phyloP scores from a whole-genome alignment of 2,113 vertebrate genomes.

The Acrocephalus arundinaceus region DNA sequence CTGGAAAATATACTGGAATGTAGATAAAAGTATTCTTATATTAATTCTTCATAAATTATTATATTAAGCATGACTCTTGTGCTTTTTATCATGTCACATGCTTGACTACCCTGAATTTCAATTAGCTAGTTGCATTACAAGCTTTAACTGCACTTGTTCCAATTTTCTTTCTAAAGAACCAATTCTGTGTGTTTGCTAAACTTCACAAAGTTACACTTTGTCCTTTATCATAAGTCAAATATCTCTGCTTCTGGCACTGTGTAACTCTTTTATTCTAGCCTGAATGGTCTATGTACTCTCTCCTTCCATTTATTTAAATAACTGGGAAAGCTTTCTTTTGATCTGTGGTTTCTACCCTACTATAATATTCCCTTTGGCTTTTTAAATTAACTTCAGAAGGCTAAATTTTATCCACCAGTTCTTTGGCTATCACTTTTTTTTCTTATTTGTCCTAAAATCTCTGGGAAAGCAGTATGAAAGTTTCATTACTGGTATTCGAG shows the following conservation, averaged over 20 bases:
- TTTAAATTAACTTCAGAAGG: conserved; percentile 15
- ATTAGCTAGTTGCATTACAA: conserved; percentile 9
- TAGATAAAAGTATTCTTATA: background rate
- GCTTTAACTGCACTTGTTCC: background rate
- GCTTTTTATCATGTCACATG: background rate
- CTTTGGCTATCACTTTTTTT: background rate
- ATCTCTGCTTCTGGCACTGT: conserved; percentile 3
- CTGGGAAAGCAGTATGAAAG: background rate
- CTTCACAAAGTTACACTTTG: background rate
- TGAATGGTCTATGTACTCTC: background rate
- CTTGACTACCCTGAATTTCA: background rate
- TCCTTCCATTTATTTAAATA: background rate
- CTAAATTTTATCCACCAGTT: background rate
- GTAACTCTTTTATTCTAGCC: background rate
- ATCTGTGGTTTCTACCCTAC: background rate
- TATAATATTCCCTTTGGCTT: conserved; percentile 2
- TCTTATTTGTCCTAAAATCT: background rate
- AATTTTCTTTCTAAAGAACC: background rate
- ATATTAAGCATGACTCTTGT: background rate
- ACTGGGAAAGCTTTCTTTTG: background rate
- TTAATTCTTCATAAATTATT: background rate
- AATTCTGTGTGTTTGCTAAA: background rate
- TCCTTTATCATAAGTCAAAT: background rate
- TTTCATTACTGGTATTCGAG: background rate
- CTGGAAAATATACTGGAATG: background rate